Base-by-base conservation (phyloP, 64 coral and sea anemone species). In the Pachyseris speciosa region DNA sequence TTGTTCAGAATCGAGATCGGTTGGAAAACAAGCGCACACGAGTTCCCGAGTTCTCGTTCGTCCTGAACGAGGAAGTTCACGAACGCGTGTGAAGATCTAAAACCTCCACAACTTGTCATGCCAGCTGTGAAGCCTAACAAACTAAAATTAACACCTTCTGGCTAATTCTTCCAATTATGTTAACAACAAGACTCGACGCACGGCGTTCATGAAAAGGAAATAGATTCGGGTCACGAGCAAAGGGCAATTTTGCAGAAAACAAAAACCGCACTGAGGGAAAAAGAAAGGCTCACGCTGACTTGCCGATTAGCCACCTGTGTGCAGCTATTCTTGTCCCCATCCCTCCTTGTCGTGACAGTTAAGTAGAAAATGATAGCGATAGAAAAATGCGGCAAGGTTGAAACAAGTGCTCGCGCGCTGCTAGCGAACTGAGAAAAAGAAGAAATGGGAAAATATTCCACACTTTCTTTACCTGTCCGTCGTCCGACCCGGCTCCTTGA, bases 111-210 rank as follows among this genome's bases (percentile, higher is more conserved):
- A 81, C 20, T 15, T 52, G 52, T 81, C 83, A 15, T 22, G 22
- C 41, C 63, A 86, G 83, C 83, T 69, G 64, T 72, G 83, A 37
- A 72, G 27, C 30, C 67, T 69, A 72, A 86, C 63, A 34, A 67
- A 50, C 30, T 33, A 17, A 76, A 89, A 85, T 94, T 94, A 94
- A 94, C 92, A 94, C 92, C 87, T 94, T 89, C 55, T 47, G 37
- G 44, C 69, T 83, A 67, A 64, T 68, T 89, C 63, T 69, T 88
- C 86, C 87, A 94, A 94, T 94, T 94, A 94, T 84, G 41, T 90
- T 84, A 90, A 90, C 85, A 94, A 90, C 64, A 61, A 64, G n/a
- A 34, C 34, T 81, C 52, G 34, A 61, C 51, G 33, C 33, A 34
- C 52, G 52, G 53, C 19, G 53, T 40, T 40, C 16, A 63, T 33